Percentiles rank a stretch among this genome's conserved stretches.
Conservation (phyloP, 2,888 invertebrate species). For the Cephus pygmeus region DNA sequence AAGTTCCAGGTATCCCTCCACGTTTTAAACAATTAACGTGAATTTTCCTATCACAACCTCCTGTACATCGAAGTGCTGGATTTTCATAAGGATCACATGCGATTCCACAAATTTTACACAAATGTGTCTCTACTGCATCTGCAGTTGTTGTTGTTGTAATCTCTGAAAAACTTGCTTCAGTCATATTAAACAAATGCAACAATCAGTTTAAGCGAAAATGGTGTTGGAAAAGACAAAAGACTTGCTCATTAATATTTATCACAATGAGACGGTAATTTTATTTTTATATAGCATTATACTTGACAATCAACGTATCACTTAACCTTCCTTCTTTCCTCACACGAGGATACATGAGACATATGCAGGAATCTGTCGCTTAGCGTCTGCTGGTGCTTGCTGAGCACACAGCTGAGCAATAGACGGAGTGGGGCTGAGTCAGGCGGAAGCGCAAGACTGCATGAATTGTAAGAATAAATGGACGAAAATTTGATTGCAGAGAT, state of each 20-base stretch:
- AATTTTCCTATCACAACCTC: constrained; percentile 70
- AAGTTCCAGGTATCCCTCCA: constrained; percentile 77
- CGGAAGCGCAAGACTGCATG: not conserved
- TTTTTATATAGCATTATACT: not conserved
- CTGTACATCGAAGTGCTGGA: constrained; percentile 73
- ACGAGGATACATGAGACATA: not conserved
- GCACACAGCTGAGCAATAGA: not conserved
- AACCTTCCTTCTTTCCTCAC: not conserved
- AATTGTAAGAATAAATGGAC: not conserved
- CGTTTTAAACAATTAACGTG: constrained; percentile 76
- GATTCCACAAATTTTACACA: constrained; percentile 73
- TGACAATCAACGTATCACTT: not conserved
- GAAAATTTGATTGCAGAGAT: not conserved
- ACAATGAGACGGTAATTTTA: not conserved
- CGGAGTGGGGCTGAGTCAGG: not conserved
- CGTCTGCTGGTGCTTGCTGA: not conserved
- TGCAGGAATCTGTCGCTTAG: not conserved
- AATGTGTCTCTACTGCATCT: constrained; percentile 15
- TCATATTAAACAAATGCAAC: not conserved
- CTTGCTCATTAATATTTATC: not conserved
- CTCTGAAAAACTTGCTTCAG: not conserved
- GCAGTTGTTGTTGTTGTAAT: not conserved
- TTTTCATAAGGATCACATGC: constrained; percentile 69
- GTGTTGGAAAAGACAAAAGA: not conserved
- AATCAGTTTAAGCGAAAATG: not conserved